Conservation (phyloP, 2,888 invertebrate genomes). For the Tenthredo distinguenda region DNA sequence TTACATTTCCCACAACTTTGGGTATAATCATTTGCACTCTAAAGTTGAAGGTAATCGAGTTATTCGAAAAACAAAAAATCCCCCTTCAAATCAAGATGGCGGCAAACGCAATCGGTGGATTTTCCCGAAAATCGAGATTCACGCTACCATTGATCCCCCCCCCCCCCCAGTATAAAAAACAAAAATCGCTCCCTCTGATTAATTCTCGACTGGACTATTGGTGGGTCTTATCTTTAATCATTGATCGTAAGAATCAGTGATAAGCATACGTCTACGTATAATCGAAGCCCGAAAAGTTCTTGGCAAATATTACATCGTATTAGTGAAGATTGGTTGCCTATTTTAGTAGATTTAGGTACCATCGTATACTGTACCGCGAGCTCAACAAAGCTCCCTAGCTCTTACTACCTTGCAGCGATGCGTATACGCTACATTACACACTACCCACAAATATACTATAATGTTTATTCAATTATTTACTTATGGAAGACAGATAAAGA, state of each 20-base stretch:
- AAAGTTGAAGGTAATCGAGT: too few species aligned
- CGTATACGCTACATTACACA: not conserved
- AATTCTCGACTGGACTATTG: too few species aligned
- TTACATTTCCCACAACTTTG: too few species aligned
- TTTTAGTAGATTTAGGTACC: not conserved
- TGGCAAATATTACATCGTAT: conserved; percentile 42
- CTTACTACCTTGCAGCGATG: not conserved
- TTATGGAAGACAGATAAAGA: not conserved
- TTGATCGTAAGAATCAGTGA: conserved; percentile 6
- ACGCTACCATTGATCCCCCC: too few species aligned
- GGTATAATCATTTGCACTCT: too few species aligned
- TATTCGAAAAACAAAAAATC: too few species aligned
- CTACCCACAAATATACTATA: not conserved
- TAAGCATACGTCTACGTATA: not conserved
- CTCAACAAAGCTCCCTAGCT: not conserved
- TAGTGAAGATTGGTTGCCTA: conserved; percentile 33
- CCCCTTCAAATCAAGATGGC: too few species aligned
- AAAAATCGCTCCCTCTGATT: too few species aligned
- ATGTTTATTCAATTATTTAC: conserved; percentile 27
- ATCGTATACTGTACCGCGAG: not conserved
- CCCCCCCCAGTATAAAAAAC: too few species aligned
- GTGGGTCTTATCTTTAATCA: not conserved
- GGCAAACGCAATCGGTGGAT: too few species aligned
- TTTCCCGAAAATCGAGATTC: too few species aligned
- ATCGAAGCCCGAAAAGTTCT: conserved; percentile 18